phyloP scores from a whole-genome alignment of 2,113 vertebrate species.

The Ceratotherium simum region DNA sequence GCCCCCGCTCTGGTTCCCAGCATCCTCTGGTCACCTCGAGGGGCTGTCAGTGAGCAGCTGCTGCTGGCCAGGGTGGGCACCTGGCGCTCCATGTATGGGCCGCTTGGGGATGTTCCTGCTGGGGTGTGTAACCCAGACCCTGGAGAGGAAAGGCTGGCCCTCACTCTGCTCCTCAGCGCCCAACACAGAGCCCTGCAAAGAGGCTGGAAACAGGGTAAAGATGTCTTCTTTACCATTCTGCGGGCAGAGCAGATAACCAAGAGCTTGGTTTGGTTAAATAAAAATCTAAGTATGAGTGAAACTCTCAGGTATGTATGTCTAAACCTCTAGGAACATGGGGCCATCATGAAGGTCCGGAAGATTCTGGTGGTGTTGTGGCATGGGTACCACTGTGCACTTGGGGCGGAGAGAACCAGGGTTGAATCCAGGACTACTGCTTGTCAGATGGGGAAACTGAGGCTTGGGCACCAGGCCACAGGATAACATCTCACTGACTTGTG shows the following conservation, averaged over 20 bases:
- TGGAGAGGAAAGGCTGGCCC: background rate
- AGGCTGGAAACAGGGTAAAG: background rate
- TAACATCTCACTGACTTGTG: background rate
- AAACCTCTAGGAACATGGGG: background rate
- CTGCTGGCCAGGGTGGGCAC: background rate
- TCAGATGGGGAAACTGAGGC: background rate
- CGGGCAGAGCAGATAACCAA: background rate
- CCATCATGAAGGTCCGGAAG: background rate
- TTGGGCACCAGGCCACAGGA: background rate
- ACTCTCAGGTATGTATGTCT: background rate
- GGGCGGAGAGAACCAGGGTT: background rate
- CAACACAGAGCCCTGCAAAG: background rate
- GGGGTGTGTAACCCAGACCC: background rate
- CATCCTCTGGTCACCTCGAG: rapidly evolving
- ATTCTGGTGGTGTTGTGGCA: rapidly evolving
- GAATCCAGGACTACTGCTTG: background rate
- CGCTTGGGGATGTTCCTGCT: background rate
- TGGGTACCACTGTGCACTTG: background rate
- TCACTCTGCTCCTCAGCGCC: background rate
- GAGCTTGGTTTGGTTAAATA: background rate
- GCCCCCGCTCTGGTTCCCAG: background rate
- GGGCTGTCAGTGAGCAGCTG: background rate
- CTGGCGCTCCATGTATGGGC: rapidly evolving
- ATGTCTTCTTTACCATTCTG: background rate
- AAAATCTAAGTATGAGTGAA: background rate